A percentile compares a stretch with the other conserved stretches of the same genome.
These are phyloP conservation scores for Chrysina gloriosa DNA, from an alignment of 2,888 invertebrate species.

Conservation along the genomic window DNA sequence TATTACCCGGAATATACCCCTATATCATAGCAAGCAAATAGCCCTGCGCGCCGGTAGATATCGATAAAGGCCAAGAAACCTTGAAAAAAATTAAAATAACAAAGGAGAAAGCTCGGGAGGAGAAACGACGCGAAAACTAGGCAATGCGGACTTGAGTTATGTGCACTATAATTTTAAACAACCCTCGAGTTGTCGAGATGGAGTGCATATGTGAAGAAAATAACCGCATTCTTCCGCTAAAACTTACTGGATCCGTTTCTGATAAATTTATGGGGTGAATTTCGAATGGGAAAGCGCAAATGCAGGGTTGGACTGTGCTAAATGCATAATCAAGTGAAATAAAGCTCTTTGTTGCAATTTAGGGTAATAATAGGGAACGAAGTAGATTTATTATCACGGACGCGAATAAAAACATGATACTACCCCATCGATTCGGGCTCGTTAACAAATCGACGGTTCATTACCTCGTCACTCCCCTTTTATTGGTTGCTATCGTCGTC, in stretches of 20 bases:
- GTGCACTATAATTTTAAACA: constrained; percentile 52
- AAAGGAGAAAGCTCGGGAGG: constrained; percentile 49
- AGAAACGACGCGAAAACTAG: constrained; percentile 60
- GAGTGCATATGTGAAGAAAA: constrained; percentile 57
- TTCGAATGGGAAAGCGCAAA: no score
- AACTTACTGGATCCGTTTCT: constrained; percentile 50
- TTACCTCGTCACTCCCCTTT: constrained; percentile 49
- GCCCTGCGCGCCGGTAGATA: not conserved
- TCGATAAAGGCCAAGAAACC: not conserved
- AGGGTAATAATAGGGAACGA: constrained; percentile 51
- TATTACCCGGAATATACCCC: not conserved
- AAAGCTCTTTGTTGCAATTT: no score
- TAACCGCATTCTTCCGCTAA: constrained; percentile 57
- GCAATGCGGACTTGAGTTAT: constrained; percentile 57
- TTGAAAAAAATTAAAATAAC: constrained; percentile 52
- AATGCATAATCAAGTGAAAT: no score
- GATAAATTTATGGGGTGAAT: constrained; percentile 60
- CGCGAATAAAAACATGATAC: constrained; percentile 5
- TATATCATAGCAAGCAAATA: constrained; percentile 13
- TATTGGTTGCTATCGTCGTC: constrained; percentile 49
- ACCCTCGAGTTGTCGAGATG: constrained; percentile 46
- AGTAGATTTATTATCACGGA: constrained; percentile 8
- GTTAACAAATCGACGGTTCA: constrained; percentile 49
- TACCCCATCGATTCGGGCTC: constrained; percentile 46
- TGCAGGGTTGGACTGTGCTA: no score